These are phyloP conservation scores for Caenorhabditis auriculariae DNA, from an alignment of 2,888 invertebrate species.

Conservation along the genomic window DNA sequence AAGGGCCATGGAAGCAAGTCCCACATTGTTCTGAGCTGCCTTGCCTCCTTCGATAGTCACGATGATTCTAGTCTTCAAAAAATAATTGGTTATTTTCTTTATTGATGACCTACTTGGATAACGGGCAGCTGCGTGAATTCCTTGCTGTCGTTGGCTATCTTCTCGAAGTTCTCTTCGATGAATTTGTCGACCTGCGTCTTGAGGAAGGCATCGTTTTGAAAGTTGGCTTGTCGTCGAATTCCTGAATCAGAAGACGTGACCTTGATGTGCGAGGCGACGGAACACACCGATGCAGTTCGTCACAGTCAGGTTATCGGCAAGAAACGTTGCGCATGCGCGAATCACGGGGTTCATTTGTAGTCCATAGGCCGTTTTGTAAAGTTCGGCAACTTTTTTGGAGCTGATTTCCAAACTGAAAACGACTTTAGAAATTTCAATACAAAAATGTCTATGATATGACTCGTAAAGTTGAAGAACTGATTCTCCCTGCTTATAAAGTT, in stretches of 20 bases:
- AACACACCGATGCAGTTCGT: slow-evolving; percentile 67
- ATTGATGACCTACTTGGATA: slow-evolving; percentile 43
- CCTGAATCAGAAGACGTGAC: slow-evolving; percentile 34
- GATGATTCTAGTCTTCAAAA: slow-evolving; percentile 48
- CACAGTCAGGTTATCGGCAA: slow-evolving; percentile 73
- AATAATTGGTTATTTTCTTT: background rate
- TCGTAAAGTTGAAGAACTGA: too few relatives aligned
- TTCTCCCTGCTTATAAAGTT: too few relatives aligned
- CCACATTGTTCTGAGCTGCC: slow-evolving; percentile 30
- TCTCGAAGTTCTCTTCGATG: slow-evolving; percentile 53
- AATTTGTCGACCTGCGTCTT: slow-evolving; percentile 56
- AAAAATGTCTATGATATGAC: too few relatives aligned
- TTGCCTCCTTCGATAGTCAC: slow-evolving; percentile 35
- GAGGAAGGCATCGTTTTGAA: slow-evolving; percentile 55
- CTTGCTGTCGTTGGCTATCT: slow-evolving; percentile 47
- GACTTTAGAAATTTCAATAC: background rate
- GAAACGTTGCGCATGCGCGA: slow-evolving; percentile 74
- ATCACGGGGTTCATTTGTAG: slow-evolving; percentile 76
- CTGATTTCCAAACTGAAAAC: slow-evolving; percentile 68
- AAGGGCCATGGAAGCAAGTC: slow-evolving; percentile 44
- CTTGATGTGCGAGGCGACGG: background rate
- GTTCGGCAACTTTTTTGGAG: slow-evolving; percentile 73
- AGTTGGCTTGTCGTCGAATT: slow-evolving; percentile 60
- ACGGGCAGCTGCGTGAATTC: slow-evolving; percentile 61
- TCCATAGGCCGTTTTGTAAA: slow-evolving; percentile 79